Base-by-base conservation (phyloP, 2,797 vertebrate genomes). In the Sciurus vulgaris region DNA sequence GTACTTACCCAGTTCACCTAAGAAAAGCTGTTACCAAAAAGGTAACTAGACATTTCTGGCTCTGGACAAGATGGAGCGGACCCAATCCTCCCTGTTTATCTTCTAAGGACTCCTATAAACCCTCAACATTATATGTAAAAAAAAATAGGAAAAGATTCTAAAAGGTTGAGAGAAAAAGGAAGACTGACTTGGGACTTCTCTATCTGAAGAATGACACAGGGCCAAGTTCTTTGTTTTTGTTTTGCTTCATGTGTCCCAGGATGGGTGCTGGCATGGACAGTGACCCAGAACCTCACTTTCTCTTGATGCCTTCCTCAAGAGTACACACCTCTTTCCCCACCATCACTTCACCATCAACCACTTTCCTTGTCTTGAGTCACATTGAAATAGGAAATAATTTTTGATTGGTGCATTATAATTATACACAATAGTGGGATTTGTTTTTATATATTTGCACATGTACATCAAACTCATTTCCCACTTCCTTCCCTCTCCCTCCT, bases 151-250 rank as follows among this genome's bases (percentile, higher is more conserved):
- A 85, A 67, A 33, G 0, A 59, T 70, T 87, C 33, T 26, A 7
- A 82, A 92, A 59, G 70, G 1, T 28, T n/a, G 59, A 85, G 70
- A 81, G 56, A 73, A 93, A 73, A 73, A 70, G 54, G 7, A 6
- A 93, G 38, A 67, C 30, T 44, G 56, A 26, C 13, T 41, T 35
- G 22, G 41, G 24, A n/a, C 5, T 4, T 86, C 47, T 91, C 18
- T 86, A 2, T 41, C 33, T 94, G 47, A 77, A 96, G 73, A 76
- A 44, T 69, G n/a, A 47, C 0, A 17, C 26, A 72, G 10, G 4
- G 5, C 20, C 70, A 49, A 93, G 17, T 86, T 88, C 47, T 74
- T 44, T 95, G 33, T 67, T 94, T 91, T 56, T n/a, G 92, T 72
- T 87, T 86, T 59, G 33, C 35, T 18, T 81, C 18, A 18, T 51